These are phyloP conservation scores for Ectropis crepuscularia DNA, from an alignment of 2,888 invertebrate species.

Conservation along the genomic window DNA sequence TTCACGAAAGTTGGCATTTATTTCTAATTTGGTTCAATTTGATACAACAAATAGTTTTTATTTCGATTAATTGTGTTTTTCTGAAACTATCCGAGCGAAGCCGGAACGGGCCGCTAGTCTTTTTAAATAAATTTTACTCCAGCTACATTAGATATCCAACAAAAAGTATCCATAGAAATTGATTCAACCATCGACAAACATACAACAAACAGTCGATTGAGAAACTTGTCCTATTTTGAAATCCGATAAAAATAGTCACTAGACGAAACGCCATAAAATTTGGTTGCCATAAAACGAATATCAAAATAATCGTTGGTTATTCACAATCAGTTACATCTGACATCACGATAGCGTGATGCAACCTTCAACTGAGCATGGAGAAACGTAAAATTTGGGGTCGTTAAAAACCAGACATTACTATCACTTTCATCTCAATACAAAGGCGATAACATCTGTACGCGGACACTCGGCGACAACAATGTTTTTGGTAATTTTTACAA, in stretches of 20 bases:
- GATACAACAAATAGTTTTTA: too few relatives aligned
- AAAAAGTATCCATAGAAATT: too few relatives aligned
- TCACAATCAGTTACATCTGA: slow-evolving; percentile 18
- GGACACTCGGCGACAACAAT: slow-evolving; percentile 29
- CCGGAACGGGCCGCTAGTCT: too few relatives aligned
- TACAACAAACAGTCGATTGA: too few relatives aligned
- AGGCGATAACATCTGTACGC: slow-evolving; percentile 21
- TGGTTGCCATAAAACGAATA: slow-evolving; percentile 13
- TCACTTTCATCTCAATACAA: slow-evolving; percentile 62
- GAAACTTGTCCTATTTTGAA: too few relatives aligned
- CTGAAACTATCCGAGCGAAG: too few relatives aligned
- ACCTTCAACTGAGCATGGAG: slow-evolving; percentile 23
- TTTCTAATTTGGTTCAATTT: too few relatives aligned
- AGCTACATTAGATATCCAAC: too few relatives aligned
- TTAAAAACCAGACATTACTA: slow-evolving; percentile 44
- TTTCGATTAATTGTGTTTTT: too few relatives aligned
- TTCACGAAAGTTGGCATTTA: too few relatives aligned
- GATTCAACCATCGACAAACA: too few relatives aligned
- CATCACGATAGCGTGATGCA: slow-evolving; percentile 28
- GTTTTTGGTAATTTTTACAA: not conserved
- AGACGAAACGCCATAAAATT: not conserved
- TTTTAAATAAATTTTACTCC: too few relatives aligned
- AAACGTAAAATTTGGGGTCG: slow-evolving; percentile 30
- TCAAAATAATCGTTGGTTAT: slow-evolving; percentile 12
- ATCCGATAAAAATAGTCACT: not conserved